Conservation (phyloP, 2,797 vertebrate species). For the Coracias cyanogaster region DNA sequence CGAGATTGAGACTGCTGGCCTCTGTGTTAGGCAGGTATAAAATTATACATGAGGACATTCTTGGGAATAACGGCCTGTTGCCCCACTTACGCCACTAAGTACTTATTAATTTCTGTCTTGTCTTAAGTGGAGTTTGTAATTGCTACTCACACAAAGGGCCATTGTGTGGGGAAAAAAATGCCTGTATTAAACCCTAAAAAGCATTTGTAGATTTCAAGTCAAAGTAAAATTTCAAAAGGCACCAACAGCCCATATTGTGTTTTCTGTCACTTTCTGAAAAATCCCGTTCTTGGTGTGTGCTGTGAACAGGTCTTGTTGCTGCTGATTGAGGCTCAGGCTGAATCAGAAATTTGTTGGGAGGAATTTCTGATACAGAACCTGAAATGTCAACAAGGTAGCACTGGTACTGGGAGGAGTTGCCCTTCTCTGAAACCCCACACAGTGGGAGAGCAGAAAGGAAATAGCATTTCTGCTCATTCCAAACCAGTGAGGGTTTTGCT, state of each 20-base stretch:
- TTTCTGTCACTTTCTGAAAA: slow-evolving; percentile 59
- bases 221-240: slow-evolving; percentile 30
- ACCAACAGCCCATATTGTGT: slow-evolving; percentile 39
- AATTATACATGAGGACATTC: neutral
- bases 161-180: neutral
- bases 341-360: slow-evolving; percentile 47
- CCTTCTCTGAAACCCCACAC: slow-evolving; percentile 8
- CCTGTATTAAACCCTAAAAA: neutral
- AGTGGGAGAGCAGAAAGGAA: slow-evolving; percentile 14
- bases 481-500: neutral
- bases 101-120: neutral
- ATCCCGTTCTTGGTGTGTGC: slow-evolving; percentile 11
- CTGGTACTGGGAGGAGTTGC: neutral
- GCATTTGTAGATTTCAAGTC: neutral
- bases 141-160: neutral
- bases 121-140: neutral
- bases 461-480: slow-evolving; percentile 1
- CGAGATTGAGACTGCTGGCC: neutral
- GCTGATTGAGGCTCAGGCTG: slow-evolving; percentile 46
- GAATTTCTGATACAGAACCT: slow-evolving; percentile 3
- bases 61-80: neutral
- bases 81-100: neutral
- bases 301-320: slow-evolving; percentile 50
- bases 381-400: slow-evolving; percentile 49
- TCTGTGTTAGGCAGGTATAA: neutral